These are phyloP conservation scores for Nylanderia fulva DNA, from an alignment of 1,140 invertebrate genomes.

Conservation along the genomic window DNA sequence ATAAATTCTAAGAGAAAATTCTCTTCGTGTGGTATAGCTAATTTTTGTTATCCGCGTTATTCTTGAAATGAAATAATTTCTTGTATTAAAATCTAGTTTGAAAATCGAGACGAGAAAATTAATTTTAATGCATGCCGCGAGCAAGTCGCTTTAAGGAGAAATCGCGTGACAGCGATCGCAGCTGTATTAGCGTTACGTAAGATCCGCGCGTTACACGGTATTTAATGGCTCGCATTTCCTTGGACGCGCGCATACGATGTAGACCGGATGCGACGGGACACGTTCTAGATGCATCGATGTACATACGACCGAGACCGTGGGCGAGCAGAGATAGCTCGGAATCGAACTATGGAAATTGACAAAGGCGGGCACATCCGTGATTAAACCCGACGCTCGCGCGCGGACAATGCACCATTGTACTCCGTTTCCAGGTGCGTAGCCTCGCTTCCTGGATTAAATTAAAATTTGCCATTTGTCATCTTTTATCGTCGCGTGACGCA, in stretches of 20 bases:
- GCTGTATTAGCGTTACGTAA: slow-evolving; percentile 43
- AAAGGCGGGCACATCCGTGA: slow-evolving; percentile 80
- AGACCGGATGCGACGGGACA: slow-evolving; percentile 44
- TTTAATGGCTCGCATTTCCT: slow-evolving; percentile 52
- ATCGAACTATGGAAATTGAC: slow-evolving; percentile 80
- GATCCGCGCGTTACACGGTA: slow-evolving; percentile 29
- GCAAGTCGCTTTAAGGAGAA: slow-evolving; percentile 31
- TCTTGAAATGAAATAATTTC: not conserved
- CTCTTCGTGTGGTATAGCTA: too few relatives aligned
- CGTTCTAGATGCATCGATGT: slow-evolving; percentile 57
- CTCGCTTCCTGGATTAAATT: slow-evolving; percentile 73
- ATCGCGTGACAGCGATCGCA: slow-evolving; percentile 49
- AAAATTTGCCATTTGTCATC: slow-evolving; percentile 64
- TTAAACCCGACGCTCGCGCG: slow-evolving; percentile 76
- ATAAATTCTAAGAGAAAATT: too few relatives aligned
- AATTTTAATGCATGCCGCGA: not conserved
- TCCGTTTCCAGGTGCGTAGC: slow-evolving; percentile 74
- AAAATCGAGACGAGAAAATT: not conserved
- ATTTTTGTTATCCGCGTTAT: too few relatives aligned
- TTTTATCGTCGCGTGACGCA: not conserved
- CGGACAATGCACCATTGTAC: slow-evolving; percentile 79
- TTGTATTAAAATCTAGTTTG: not conserved
- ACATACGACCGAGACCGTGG: slow-evolving; percentile 66
- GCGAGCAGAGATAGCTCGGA: slow-evolving; percentile 63
- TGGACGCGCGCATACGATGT: slow-evolving; percentile 40